phyloP scores from a whole-genome alignment of 2,888 invertebrate species.

The Caenorhabditis parvicauda region DNA sequence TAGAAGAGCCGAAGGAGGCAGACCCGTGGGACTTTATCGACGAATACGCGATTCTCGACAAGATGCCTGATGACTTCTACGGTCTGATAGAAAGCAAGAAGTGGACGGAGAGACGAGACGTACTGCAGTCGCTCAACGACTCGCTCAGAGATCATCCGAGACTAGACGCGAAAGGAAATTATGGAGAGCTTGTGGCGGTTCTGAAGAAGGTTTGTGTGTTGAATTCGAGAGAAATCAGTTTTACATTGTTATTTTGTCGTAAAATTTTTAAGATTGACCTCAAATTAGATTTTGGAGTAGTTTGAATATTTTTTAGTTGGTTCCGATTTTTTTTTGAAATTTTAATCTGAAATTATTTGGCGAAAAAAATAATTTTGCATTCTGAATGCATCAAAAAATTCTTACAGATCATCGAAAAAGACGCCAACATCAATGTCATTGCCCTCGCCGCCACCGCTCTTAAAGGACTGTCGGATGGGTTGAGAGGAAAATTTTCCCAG shows the following conservation, averaged over 20 bases:
- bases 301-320: no score
- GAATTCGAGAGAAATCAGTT: slow-evolving; percentile 7
- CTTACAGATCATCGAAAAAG: slow-evolving; percentile 80
- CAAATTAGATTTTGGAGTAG: background rate
- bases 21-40: slow-evolving; percentile 75
- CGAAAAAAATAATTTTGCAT: background rate
- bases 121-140: slow-evolving; percentile 68
- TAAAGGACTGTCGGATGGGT: slow-evolving; percentile 78
- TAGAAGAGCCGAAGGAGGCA: slow-evolving; percentile 64
- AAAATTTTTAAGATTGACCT: background rate
- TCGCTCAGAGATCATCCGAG: slow-evolving; percentile 75
- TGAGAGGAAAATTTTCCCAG: slow-evolving; percentile 77
- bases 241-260: slow-evolving; percentile 14
- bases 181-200: slow-evolving; percentile 82
- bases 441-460: slow-evolving; percentile 82
- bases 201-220: slow-evolving; percentile 76
- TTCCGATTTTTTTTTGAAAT: no score
- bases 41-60: slow-evolving; percentile 87
- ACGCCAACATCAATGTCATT: slow-evolving; percentile 89
- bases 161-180: slow-evolving; percentile 82
- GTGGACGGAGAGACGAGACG: slow-evolving; percentile 90
- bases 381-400: background rate
- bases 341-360: no score
- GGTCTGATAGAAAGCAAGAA: slow-evolving; percentile 86
- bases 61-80: slow-evolving; percentile 90